Evolutionary conservation across 2,888 invertebrate species (phyloP).

Genomic region (Cosmopolites sordidus): DNA sequence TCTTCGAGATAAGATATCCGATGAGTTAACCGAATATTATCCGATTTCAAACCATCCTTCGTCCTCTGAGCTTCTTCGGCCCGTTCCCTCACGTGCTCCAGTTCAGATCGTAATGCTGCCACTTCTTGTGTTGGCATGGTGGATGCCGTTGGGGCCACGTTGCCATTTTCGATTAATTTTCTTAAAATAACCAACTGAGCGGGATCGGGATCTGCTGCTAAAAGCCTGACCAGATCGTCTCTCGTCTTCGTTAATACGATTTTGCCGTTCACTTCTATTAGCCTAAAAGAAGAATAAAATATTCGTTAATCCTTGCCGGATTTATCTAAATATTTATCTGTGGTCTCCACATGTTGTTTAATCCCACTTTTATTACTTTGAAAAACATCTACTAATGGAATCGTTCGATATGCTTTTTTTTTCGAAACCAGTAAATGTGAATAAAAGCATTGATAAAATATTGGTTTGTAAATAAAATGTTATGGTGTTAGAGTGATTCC

Average conservation of each 20-base stretch:
- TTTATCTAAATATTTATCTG: too few species aligned
- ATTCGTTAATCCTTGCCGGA: too few species aligned
- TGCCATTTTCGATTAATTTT: conserved; percentile 38
- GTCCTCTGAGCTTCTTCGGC: conserved; percentile 62
- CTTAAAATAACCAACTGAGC: conserved; percentile 63
- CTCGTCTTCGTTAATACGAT: conserved; percentile 63
- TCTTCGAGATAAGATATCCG: conserved; percentile 87
- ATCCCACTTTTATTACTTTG: too few species aligned
- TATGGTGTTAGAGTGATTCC: too few species aligned
- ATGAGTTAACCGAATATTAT: conserved; percentile 80
- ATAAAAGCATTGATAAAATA: too few species aligned
- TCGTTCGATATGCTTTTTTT: too few species aligned
- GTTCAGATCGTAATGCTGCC: conserved; percentile 54
- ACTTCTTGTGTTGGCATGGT: conserved; percentile 48
- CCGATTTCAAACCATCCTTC: conserved; percentile 64
- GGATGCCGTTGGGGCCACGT: conserved; percentile 12
- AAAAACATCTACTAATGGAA: too few species aligned
- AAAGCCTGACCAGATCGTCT: conserved; percentile 67
- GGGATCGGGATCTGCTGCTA: conserved; percentile 58
- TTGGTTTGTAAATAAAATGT: too few species aligned
- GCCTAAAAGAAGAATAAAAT: conserved; percentile 47
- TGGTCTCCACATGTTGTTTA: too few species aligned
- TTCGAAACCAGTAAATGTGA: too few species aligned
- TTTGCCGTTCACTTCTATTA: conserved; percentile 79
- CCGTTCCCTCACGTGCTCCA: conserved; percentile 56